Evolutionary conservation across 2,797 vertebrate genomes (phyloP), one percentile per base, ranked within the genome.

Genomic region (Onychomys torridus): DNA sequence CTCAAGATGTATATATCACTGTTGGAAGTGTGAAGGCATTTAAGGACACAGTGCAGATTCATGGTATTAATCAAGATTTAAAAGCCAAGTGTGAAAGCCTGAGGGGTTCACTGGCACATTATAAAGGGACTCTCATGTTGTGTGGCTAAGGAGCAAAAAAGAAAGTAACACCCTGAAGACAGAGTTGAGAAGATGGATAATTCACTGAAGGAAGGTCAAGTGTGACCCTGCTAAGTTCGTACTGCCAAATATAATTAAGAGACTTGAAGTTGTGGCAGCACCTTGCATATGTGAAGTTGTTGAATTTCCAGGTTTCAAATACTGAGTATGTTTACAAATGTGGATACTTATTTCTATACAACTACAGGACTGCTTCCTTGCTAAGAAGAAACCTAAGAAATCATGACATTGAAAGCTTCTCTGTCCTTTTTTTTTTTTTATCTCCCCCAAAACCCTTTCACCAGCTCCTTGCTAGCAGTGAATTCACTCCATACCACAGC

Each of bases 231-330:
- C 17, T 23, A 84, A 8, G 6, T 14, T 69, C 3, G 12, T 83
- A 91, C 69, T 63, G n/a, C 23, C 4, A 95, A 76, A 10, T 29
- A 34, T 37, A 25, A 94, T 61, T 95, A 93, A 85, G 29, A 91
- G 19, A 85, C 34, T 57, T 65, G 63, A 19, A 0, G 14, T 79
- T 52, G 27, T 29, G 89, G 75, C 5, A 19, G 6, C 34, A 37
- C 27, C 0, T 34, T 67, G 1, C 12, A 1, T 4, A 25, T 6
- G 65, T 71, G 10, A 73, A 89, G n/a, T 67, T 34, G 57, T 0
- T 84, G 71, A 40, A 65, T 34, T 6, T 0, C 61, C 34, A 27
- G 17, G 14, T 79, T 79, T 59, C 23, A 40, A 71, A 29, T 16
- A 76, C 12, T 40, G 9, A 89, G 2, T 86, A 32, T 40, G 6